Evolutionary conservation across 2,888 invertebrate genomes (phyloP), one percentile per base, ranked within the genome.

Genomic region (Bellardia pandia): DNA sequence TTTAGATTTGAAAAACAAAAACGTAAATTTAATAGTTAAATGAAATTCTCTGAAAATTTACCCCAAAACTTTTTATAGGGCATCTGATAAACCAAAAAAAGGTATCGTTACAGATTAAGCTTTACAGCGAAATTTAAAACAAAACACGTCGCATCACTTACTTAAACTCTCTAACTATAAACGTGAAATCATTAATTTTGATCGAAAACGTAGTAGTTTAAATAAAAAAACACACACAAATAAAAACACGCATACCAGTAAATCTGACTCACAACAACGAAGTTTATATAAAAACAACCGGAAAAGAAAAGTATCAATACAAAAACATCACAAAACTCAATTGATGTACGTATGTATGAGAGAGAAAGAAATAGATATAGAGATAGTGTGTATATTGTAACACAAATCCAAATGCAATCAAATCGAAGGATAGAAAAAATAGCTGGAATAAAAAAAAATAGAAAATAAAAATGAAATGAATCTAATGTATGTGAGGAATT

Each of bases 181-280:
- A 87, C 77, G 81, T 81, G 87, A 81, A 87, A 56, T 77, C 81
- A 85, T 87, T 85, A 85, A 81, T 81, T 85, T 85, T 85, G 85
- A 85, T 87, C 72, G 74, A 87, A 87, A 81, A 86, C 86, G 80
- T 84, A 78, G 51, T 60, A 81, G 60, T 56, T 81, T 58, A 77
- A 83, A 83, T 30, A 76, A 82, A 23, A 56, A 71, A 40, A 76
- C 6, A 23, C 8, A 16, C 42, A 37, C 56, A 40, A 42, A 51
- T 7, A 62, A 3, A 16, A 13, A 45, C 7, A 77, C 9, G 16
- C 16, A 56, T 16, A 80, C 23, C 2, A 48, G 45, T 37, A 66
- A 71, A 58, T 71, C 48, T 64, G 66, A 76, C 45, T 66, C 11
- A 71, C 14, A 76, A 64, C 37, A 48, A 45, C 16, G 1, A 60